A percentile compares a stretch with the other conserved stretches of the same genome.
These are phyloP conservation scores for Chionoecetes opilio DNA, from an alignment of 1,140 invertebrate genomes.

Conservation along the genomic window DNA sequence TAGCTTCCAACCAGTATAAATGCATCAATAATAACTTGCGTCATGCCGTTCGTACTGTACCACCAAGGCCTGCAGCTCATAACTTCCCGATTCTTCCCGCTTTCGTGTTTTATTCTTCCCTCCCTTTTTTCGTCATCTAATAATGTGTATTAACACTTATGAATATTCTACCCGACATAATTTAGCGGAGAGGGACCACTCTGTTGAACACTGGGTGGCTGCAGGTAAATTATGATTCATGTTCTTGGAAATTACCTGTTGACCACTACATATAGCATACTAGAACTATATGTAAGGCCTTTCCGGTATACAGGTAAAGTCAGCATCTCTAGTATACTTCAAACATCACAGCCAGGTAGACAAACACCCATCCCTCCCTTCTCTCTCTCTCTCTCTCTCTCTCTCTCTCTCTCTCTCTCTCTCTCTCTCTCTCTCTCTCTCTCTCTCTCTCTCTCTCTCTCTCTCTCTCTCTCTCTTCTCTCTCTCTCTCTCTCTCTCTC, in stretches of 20 bases:
- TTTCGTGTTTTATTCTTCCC: background rate
- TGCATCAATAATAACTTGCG: background rate
- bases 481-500: too few species aligned
- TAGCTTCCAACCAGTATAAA: background rate
- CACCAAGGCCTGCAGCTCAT: background rate
- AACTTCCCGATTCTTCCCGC: background rate
- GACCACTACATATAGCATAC: background rate
- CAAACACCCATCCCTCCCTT: background rate
- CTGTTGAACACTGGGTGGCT: conserved; percentile 45
- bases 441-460: background rate
- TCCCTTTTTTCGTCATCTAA: conserved; percentile 51
- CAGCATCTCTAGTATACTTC: background rate
- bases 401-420: conserved; percentile 43
- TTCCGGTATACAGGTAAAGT: background rate
- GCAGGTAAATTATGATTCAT: conserved; percentile 69
- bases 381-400: conserved; percentile 52
- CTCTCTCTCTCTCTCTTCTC: conserved; percentile 46
- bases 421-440: conserved; percentile 38
- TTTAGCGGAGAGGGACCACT: conserved; percentile 15
- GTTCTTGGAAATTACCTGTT: conserved; percentile 51
- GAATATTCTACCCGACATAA: conserved; percentile 53
- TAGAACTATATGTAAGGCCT: background rate
- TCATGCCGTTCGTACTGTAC: background rate
- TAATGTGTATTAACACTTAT: conserved; percentile 63
- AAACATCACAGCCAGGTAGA: background rate